Base-by-base conservation (phyloP, 1,140 invertebrate species). In the Forficula auricularia region DNA sequence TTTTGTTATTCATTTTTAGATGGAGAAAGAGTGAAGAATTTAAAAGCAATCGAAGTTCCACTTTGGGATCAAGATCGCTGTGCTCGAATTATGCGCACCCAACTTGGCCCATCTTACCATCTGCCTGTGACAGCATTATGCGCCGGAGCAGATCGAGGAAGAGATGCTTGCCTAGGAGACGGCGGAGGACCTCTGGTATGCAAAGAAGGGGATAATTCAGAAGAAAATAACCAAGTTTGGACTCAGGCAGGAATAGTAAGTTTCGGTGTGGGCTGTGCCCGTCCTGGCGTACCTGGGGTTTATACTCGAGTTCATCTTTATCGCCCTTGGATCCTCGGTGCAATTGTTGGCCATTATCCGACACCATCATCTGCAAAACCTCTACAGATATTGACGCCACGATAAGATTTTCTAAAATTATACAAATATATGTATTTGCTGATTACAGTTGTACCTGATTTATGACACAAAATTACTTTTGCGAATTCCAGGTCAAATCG, bases 121-220 rank as follows among this genome's bases (percentile, higher is more conserved):
- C 60, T 74, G 15, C 58, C 64, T 2, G 42, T 50, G 0, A 61
- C 59, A 10, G 57, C 67, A 14, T 53, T 72, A 30, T 72, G 70
- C 54, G 70, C 69, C 12, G 70, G 70, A 4, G 63, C 62, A 19
- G 56, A 65, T 44, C 57, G 56, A 42, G 58, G 56, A 42, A 56
- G 61, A 15, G 64, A 67, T 45, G 62, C 63, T 31, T 67, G 65
- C 50, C 57, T 79, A 73, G 77, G 77, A 39, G 78, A 81, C 53
- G 76, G 74, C 0, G 78, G 78, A 3, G 74, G 75, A 12, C 75
- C 77, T 6, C 48, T 80, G 19, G 66, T 78, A 12, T 79, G 76
- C 50, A 4, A 10, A 6, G 22, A 27, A 10, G 22, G 4, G 4
- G 22, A 10, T 27, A n/a, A n/a, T n/a, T n/a, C n/a, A n/a, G n/a